A percentile compares a stretch with the other conserved stretches of the same genome.
These are phyloP conservation scores for Ganaspis sp. DNA, from an alignment of 1,140 invertebrate species.

Conservation along the genomic window DNA sequence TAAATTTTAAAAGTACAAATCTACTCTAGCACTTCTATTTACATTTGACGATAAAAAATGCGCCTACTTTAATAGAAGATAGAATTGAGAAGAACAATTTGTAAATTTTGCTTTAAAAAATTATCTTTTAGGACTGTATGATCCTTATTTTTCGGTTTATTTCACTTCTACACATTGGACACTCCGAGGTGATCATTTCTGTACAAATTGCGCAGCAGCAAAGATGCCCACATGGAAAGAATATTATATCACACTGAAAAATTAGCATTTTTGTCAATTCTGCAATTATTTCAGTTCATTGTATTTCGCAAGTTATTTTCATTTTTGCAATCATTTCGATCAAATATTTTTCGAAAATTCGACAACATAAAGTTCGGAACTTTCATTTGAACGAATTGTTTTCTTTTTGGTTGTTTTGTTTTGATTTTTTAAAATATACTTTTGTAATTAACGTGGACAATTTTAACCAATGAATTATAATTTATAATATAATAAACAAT, in stretches of 20 bases:
- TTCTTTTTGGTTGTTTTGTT: too few species aligned
- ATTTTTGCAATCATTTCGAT: too few species aligned
- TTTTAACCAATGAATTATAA: too few species aligned
- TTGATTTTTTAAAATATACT: too few species aligned
- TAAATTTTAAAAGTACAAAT: conserved; percentile 29
- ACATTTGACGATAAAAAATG: conserved; percentile 31
- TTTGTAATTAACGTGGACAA: too few species aligned
- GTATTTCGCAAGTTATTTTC: too few species aligned
- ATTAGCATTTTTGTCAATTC: too few species aligned
- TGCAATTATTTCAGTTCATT: too few species aligned
- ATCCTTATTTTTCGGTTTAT: conserved; percentile 83
- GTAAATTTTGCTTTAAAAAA: conserved; percentile 33
- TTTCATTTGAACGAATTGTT: too few species aligned
- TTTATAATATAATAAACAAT: too few species aligned
- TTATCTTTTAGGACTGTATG: conserved; percentile 71
- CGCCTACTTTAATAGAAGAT: background rate
- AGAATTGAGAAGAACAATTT: conserved; percentile 29
- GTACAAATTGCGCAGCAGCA: conserved; percentile 86
- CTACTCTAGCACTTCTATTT: conserved; percentile 17
- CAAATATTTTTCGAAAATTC: too few species aligned
- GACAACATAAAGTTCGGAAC: too few species aligned
- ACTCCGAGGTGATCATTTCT: conserved; percentile 77
- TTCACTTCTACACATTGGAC: conserved; percentile 86
- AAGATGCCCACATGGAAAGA: conserved; percentile 90
- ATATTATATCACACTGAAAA: conserved; percentile 85